Evolutionary conservation across 2,797 vertebrate genomes (phyloP).

Genomic region (Malurus splendens): DNA sequence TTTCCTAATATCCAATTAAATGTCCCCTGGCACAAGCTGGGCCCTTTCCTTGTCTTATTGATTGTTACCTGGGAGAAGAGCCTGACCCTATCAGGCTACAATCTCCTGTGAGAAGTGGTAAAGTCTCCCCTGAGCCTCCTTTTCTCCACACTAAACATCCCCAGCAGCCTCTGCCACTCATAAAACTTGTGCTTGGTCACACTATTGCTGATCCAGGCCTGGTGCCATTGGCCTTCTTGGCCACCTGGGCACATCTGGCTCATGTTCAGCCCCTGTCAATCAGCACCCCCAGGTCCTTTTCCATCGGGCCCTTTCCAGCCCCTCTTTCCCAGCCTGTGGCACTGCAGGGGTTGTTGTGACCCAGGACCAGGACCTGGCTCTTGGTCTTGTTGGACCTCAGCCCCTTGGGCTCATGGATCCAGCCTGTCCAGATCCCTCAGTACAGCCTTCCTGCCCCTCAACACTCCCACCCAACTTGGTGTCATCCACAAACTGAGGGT

Average conservation of each 20-base stretch:
- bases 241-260: neutral
- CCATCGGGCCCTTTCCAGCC: fast-evolving
- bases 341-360: neutral
- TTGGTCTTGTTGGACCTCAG: neutral
- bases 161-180: neutral
- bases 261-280: neutral
- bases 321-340: neutral
- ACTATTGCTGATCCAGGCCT: fast-evolving
- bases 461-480: neutral
- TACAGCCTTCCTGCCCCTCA: fast-evolving
- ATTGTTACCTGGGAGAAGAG: neutral
- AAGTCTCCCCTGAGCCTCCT: neutral
- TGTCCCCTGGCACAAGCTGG: neutral
- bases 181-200: neutral
- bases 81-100: neutral
- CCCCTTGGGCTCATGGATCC: neutral
- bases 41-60: no score
- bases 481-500: fast-evolving
- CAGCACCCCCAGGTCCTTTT: neutral
- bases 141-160: neutral
- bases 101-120: neutral
- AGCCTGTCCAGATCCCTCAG: neutral
- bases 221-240: neutral
- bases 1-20: neutral
- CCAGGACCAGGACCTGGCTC: neutral